Evolutionary conservation across 2,113 vertebrate species (phyloP), one percentile per base, ranked within the genome.

Genomic region (Ictidomys tridecemlineatus): DNA sequence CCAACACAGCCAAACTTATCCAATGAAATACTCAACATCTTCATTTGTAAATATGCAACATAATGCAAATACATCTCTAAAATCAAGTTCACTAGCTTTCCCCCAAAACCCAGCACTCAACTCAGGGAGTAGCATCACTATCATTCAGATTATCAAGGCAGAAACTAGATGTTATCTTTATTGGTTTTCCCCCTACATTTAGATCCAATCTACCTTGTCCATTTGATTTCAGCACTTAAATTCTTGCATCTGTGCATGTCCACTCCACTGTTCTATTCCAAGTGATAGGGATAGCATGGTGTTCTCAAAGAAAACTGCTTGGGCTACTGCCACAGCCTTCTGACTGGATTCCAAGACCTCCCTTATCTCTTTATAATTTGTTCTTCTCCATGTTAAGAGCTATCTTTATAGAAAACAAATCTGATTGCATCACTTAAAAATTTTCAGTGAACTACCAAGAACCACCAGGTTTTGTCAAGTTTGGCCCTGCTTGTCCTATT

Each of bases 101-200:
- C 53, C 30, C 30, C 3, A 67, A 96, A 85, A 34, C 51, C 3
- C 5, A 82, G 34, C 18, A 11, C 14, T 73, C 82, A 91, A 11
- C 28, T 93, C 86, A 84, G 17, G 58, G 20, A 95, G 56, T 12
- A 7, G 4, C n/a, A 76, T 14, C 0, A 30, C 53, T 80, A 14
- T 83, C 72, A 95, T 58, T 79, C 28, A 72, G 2, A 45, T 93
- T 89, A 53, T 88, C 26, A 77, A 94, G 34, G 67, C 26, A 91
- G 26, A 69, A 92, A 56, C 7, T 34, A 92, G 13, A 79, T 65
- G 1, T 53, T 45, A 93, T 74, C 51, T 89, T 85, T 45, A 67
- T 67, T 67, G 39, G 16, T 39, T 85, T 96, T 30, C 12, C 13
- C 48, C 78, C 6, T 12, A 30, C 2, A 10, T 82, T 89, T 76